A percentile compares a stretch with the other conserved stretches of the same genome.
phyloP scores from a whole-genome alignment of 92 coral and sea anemone genomes.

The Actinostola sp. region DNA sequence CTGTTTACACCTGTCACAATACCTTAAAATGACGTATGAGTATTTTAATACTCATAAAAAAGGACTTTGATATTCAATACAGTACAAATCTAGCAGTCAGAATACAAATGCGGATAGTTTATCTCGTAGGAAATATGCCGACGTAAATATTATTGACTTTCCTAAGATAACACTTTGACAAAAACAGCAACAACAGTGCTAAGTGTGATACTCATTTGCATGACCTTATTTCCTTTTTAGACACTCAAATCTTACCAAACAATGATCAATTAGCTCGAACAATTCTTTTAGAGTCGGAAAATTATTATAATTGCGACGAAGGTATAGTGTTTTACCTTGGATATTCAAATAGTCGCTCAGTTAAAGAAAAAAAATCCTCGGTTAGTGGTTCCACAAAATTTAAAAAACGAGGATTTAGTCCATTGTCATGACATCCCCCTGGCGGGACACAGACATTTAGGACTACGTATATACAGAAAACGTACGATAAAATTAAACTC shows the following conservation, averaged over 20 bases:
- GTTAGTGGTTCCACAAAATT: conserved; percentile 36
- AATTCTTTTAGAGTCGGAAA: conserved; percentile 21
- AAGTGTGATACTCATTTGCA: conserved; percentile 21
- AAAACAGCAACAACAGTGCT: conserved; percentile 23
- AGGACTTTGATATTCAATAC: conserved; percentile 48
- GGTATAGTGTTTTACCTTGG: conserved; percentile 32
- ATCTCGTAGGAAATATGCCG: conserved; percentile 25
- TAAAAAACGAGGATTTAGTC: conserved; percentile 47
- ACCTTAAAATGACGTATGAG: conserved; percentile 46
- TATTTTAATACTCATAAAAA: conserved; percentile 37
- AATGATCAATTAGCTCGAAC: conserved; percentile 7
- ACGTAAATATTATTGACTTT: neutral
- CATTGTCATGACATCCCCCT: conserved; percentile 53
- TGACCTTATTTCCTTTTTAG: conserved; percentile 38
- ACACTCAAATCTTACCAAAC: conserved; percentile 26
- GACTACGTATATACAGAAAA: conserved; percentile 56
- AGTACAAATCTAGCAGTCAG: conserved; percentile 25
- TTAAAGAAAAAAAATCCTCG: conserved; percentile 29
- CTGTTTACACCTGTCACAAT: conserved; percentile 47
- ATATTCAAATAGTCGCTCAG: neutral
- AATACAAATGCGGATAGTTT: conserved; percentile 60
- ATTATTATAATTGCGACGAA: conserved; percentile 23
- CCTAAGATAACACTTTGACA: neutral
- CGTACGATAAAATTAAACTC: conserved; percentile 48
- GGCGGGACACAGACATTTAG: conserved; percentile 69